These are phyloP conservation scores for Gnathonemus longibarbis DNA, from an alignment of 2,113 vertebrate genomes.

Conservation along the genomic window DNA sequence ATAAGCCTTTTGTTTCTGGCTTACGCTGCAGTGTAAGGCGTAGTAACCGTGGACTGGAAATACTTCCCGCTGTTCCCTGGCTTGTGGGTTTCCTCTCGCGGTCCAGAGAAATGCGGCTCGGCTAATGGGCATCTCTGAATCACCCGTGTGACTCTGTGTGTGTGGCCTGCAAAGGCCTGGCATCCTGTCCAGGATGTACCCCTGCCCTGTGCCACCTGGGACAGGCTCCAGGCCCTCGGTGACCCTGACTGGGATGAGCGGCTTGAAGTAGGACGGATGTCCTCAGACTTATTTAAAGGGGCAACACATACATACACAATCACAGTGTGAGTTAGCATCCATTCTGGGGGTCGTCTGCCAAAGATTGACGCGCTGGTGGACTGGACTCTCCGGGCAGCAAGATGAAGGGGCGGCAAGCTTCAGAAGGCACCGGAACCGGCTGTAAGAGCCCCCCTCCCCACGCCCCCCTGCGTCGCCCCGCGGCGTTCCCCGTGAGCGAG, in stretches of 20 bases:
- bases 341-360: background rate
- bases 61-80: background rate
- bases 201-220: background rate
- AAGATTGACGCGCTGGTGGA: background rate
- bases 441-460: background rate
- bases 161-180: background rate
- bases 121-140: background rate
- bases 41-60: background rate
- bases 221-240: background rate
- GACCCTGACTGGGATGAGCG: background rate
- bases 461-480: background rate
- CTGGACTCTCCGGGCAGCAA: background rate
- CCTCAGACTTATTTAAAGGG: background rate
- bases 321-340: background rate
- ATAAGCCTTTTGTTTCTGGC: background rate
- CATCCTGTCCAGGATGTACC: background rate
- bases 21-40: background rate
- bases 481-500: background rate
- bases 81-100: background rate
- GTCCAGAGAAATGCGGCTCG: background rate
- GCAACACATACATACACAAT: background rate
- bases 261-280: background rate
- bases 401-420: background rate
- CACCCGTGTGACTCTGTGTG: background rate
- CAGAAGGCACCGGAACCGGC: background rate